Conservation (phyloP, 2,888 invertebrate genomes). For the Sminthurides aquaticus region DNA sequence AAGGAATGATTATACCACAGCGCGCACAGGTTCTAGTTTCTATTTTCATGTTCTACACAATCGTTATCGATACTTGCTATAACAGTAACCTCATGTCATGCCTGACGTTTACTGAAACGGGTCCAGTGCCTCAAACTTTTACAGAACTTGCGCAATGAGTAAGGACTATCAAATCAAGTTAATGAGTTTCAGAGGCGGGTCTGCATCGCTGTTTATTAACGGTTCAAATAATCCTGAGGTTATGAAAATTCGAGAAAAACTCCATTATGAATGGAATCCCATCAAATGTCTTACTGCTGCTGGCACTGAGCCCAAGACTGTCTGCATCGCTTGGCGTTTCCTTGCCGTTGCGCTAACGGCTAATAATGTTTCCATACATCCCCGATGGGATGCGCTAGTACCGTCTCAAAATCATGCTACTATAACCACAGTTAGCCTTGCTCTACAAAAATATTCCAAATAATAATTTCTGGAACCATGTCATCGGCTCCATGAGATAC, state of each 20-base stretch:
- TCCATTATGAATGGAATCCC: not conserved
- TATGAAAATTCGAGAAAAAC: not conserved
- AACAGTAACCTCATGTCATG: constrained; percentile 18
- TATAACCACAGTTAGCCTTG: not conserved
- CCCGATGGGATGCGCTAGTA: not conserved
- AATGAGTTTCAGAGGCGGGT: not conserved
- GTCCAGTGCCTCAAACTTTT: not conserved
- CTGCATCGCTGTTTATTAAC: not conserved
- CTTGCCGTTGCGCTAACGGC: not conserved
- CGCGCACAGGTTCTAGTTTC: not conserved
- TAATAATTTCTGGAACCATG: not conserved
- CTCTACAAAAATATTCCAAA: not conserved
- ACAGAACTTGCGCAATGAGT: not conserved
- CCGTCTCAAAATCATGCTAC: not conserved
- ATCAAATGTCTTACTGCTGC: not conserved
- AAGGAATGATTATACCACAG: not conserved
- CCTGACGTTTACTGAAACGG: constrained; percentile 9
- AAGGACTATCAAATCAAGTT: not conserved
- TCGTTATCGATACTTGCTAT: constrained; percentile 9
- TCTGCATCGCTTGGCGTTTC: not conserved
- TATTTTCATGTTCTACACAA: constrained; percentile 1
- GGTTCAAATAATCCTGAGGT: not conserved
- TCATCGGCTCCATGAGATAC: not conserved
- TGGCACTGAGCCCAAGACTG: not conserved
- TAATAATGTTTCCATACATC: not conserved